phyloP scores from a whole-genome alignment of 1,140 invertebrate genomes.

The Procambarus virginalis region DNA sequence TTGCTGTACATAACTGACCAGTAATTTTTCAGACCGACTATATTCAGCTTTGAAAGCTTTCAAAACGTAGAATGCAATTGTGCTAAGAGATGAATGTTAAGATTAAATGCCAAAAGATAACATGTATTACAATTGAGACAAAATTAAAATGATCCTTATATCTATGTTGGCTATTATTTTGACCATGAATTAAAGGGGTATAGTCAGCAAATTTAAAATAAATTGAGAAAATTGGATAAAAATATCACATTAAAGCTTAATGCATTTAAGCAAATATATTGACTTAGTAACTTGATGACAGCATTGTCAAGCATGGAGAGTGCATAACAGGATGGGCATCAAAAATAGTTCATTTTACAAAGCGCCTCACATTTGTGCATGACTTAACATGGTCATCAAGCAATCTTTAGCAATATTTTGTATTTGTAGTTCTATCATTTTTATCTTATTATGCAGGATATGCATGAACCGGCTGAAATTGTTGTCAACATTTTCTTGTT shows the following conservation, averaged over 20 bases:
- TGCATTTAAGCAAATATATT: constrained; percentile 61
- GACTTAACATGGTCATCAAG: background rate
- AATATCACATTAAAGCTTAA: constrained; percentile 62
- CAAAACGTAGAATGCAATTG: constrained; percentile 42
- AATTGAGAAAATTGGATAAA: constrained; percentile 24
- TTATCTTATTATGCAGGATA: constrained; percentile 5
- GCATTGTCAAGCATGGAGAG: constrained; percentile 44
- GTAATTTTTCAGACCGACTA: constrained; percentile 24
- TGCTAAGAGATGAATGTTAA: constrained; percentile 42
- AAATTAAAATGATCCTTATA: constrained; percentile 3
- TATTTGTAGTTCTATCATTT: background rate
- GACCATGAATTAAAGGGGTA: constrained; percentile 22
- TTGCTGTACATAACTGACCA: constrained; percentile 39
- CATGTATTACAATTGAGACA: background rate
- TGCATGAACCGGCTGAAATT: background rate
- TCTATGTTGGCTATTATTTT: constrained; percentile 25
- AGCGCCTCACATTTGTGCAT: constrained; percentile 50
- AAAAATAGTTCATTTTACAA: constrained; percentile 61
- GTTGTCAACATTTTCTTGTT: background rate
- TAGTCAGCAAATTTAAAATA: constrained; percentile 11
- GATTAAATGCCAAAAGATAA: constrained; percentile 39
- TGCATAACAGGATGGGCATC: constrained; percentile 57
- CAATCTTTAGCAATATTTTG: background rate
- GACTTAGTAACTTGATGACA: constrained; percentile 57
- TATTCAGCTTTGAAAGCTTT: constrained; percentile 30